These are phyloP conservation scores for Polymixis lichenea DNA, from an alignment of 2,888 invertebrate species.

Conservation along the genomic window DNA sequence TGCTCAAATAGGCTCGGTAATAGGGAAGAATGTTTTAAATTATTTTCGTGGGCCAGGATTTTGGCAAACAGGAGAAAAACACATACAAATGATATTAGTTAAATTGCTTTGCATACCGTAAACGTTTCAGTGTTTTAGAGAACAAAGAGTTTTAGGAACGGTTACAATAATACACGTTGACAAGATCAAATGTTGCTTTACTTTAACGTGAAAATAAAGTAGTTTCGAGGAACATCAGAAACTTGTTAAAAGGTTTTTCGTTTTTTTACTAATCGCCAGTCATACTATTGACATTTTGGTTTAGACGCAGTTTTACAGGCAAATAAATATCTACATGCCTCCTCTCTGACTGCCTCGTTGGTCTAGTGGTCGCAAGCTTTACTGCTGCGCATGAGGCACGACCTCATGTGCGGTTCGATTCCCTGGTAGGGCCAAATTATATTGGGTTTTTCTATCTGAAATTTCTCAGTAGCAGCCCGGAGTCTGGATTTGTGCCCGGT, in stretches of 20 bases:
- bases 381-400: too few relatives aligned
- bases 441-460: too few relatives aligned
- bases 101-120: constrained; percentile 32
- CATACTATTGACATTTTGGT: background rate
- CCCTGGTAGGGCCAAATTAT: too few relatives aligned
- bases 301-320: background rate
- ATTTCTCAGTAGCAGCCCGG: too few relatives aligned
- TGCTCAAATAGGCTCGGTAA: constrained; percentile 34
- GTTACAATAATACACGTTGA: constrained; percentile 12
- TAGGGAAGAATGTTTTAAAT: constrained; percentile 46
- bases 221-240: background rate
- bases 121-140: background rate
- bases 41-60: constrained; percentile 25
- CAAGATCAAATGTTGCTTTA: constrained; percentile 28
- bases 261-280: too few relatives aligned
- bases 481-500: too few relatives aligned
- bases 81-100: constrained; percentile 40
- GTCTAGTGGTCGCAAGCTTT: too few relatives aligned
- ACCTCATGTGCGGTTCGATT: too few relatives aligned
- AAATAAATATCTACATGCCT: background rate
- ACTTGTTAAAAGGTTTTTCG: background rate
- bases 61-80: constrained; percentile 28
- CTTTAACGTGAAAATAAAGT: background rate
- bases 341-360: too few relatives aligned
- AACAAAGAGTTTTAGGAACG: constrained; percentile 26